Evolutionary conservation across 2,888 invertebrate genomes (phyloP), one percentile per base, ranked within the genome.

Genomic region (Automeris io): DNA sequence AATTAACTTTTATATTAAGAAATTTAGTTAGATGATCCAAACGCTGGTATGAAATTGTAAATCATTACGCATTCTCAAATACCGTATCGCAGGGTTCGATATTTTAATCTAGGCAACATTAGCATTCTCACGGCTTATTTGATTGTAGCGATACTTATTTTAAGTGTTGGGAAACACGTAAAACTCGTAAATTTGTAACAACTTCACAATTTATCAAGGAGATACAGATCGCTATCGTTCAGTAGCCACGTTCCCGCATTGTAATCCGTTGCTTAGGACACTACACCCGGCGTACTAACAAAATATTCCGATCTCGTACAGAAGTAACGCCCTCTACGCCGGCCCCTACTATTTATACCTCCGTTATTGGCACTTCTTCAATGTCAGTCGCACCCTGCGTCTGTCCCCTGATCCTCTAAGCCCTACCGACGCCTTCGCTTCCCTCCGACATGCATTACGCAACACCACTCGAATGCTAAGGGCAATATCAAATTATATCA

Each of bases 341-440:
- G 75, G 74, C 80, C 83, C 80, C 74, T 64, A 70, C 85, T 82
- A 82, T 85, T 87, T 87, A 85, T 87, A 81, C 86, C 83, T 73
- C 80, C 70, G 82, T 87, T 87, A 87, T 87, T 86, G 87, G 81
- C 87, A 87, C 87, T 87, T 86, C 87, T 87, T 87, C 87, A 87
- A 83, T 87, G 87, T 87, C 87, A 87, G 77, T 66, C 86, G 85
- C 87, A 87, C 86, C 87, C 87, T 80, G 80, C 59, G 73, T 63
- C 63, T 68, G 64, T 70, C 71, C 78, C 76, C 68, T 70, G 66
- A 70, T 67, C 71, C 75, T 63, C 64, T 65, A 68, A 70, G 65
- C 75, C 70, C 69, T 57, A 49, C 54, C 52, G 67, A 63, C 67
- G 63, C 70, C 69, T 65, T 70, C 64, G 60, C 48, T 49, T 61